Evolutionary conservation across 2,113 vertebrate species (phyloP).

Genomic region (Paradoxurus hermaphroditus): DNA sequence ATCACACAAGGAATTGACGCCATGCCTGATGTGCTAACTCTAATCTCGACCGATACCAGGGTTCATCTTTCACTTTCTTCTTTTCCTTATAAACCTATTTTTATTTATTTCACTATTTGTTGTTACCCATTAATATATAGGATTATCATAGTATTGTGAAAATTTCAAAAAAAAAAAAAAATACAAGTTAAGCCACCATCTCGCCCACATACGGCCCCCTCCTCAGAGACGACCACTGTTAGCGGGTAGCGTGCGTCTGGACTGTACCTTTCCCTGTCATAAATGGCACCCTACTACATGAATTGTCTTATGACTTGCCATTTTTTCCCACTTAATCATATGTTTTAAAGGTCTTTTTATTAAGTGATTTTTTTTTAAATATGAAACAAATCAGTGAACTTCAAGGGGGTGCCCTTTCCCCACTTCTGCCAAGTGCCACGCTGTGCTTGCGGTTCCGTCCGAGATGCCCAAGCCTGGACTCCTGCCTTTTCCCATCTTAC

Average conservation of each 20-base stretch:
- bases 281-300: neutral
- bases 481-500: neutral
- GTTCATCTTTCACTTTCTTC: neutral
- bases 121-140: neutral
- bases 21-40: neutral
- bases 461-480: neutral
- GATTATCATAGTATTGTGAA: neutral
- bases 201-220: fast-evolving
- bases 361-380: conserved; percentile 32
- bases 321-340: neutral
- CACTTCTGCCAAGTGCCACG: conserved; percentile 23
- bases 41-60: neutral
- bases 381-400: neutral
- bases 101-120: neutral
- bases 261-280: neutral
- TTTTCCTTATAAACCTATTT: neutral
- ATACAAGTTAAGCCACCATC: neutral
- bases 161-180: neutral
- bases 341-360: neutral
- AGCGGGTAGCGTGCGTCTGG: neutral
- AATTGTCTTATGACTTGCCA: neutral
- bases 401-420: neutral
- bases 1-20: neutral
- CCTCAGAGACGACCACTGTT: neutral
- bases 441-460: neutral